Percentiles rank a stretch among this genome's conserved stretches.
These are phyloP conservation scores for Onychostoma macrolepis DNA, from an alignment of 2,113 vertebrate species.

Conservation along the genomic window DNA sequence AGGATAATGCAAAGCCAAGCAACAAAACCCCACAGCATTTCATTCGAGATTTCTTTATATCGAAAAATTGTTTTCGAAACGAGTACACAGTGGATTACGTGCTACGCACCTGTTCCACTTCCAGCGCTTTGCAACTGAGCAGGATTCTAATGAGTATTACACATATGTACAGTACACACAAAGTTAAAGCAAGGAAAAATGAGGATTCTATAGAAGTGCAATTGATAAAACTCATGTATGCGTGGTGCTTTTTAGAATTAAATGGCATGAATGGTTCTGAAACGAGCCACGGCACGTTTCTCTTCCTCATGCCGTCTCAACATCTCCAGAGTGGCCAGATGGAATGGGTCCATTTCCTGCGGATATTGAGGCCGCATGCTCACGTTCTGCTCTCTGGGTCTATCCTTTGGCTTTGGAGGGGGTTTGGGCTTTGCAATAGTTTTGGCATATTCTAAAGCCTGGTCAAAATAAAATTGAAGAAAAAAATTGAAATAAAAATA, in stretches of 20 bases:
- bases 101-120: constrained; percentile 31
- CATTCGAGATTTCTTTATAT: constrained; percentile 18
- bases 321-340: constrained; percentile 75
- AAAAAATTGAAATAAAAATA: neutral
- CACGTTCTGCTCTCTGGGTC: constrained; percentile 50
- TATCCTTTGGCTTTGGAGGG: constrained; percentile 52
- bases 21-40: constrained; percentile 21
- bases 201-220: neutral
- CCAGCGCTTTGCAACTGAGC: constrained; percentile 7
- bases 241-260: constrained; percentile 7
- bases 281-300: constrained; percentile 80
- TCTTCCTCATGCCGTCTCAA: constrained; percentile 85
- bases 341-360: constrained; percentile 63
- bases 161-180: neutral
- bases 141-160: neutral
- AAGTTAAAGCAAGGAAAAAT: constrained; percentile 2
- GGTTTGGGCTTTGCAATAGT: constrained; percentile 81
- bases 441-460: constrained; percentile 92
- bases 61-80: neutral
- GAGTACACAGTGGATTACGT: neutral
- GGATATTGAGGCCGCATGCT: constrained; percentile 45
- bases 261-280: constrained; percentile 74
- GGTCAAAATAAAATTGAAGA: constrained; percentile 22
- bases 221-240: neutral
- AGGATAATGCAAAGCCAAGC: constrained; percentile 25